These are phyloP conservation scores for Siniperca undulata DNA, from an alignment of 2,797 vertebrate genomes.

Conservation along the genomic window DNA sequence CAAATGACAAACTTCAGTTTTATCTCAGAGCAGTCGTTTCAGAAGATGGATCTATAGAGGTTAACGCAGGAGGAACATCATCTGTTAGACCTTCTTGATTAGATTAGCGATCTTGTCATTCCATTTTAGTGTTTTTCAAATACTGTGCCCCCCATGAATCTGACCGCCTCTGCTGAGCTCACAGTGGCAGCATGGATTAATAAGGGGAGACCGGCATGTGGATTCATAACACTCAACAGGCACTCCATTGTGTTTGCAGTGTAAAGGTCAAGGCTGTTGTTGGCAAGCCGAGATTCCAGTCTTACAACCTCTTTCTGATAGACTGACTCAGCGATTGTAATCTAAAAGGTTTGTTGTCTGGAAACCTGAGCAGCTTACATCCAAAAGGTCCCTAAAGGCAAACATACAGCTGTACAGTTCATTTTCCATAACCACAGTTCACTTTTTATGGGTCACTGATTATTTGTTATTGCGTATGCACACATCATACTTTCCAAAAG, in stretches of 20 bases:
- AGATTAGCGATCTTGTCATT: slow-evolving; percentile 48
- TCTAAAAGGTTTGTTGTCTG: slow-evolving; percentile 65
- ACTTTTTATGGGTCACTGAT: slow-evolving; percentile 41
- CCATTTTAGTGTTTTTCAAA: slow-evolving; percentile 32
- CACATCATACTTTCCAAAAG: slow-evolving; percentile 7
- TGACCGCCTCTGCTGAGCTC: slow-evolving; percentile 23
- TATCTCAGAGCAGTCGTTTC: not conserved
- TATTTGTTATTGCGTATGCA: slow-evolving; percentile 13
- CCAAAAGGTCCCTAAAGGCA: slow-evolving; percentile 50
- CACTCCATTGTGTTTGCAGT: slow-evolving; percentile 44
- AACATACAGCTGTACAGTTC: slow-evolving; percentile 21
- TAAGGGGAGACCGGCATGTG: slow-evolving; percentile 40
- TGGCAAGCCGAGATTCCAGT: slow-evolving; percentile 33
- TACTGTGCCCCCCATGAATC: slow-evolving; percentile 1
- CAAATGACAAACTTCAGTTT: slow-evolving; percentile 25
- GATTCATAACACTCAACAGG: slow-evolving; percentile 52
- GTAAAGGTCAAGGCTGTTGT: slow-evolving; percentile 69
- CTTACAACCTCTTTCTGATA: slow-evolving; percentile 45
- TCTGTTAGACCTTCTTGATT: slow-evolving; percentile 44
- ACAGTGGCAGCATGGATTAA: slow-evolving; percentile 48
- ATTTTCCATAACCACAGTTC: slow-evolving; percentile 43
- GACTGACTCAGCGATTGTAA: slow-evolving; percentile 51
- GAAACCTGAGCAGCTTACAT: slow-evolving; percentile 50
- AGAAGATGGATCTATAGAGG: slow-evolving; percentile 36
- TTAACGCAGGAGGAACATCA: slow-evolving; percentile 28